A percentile compares a stretch with the other conserved stretches of the same genome.
These are phyloP conservation scores for Zaprionus inermis DNA, from an alignment of 1,140 invertebrate species.

Conservation along the genomic window DNA sequence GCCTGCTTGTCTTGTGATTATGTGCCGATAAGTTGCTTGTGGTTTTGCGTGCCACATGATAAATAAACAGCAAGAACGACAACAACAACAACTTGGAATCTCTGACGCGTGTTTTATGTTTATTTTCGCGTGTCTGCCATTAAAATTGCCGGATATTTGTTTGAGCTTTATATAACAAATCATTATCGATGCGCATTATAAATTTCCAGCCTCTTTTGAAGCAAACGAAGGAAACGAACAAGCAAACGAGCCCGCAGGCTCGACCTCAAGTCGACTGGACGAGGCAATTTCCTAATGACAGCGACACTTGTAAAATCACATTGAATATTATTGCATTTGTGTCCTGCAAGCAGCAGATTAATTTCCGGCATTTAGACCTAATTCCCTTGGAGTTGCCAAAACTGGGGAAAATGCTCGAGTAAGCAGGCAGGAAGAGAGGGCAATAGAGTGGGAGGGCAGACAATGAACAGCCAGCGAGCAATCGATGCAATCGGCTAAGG, in stretches of 20 bases:
- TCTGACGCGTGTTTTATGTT: slow-evolving; percentile 33
- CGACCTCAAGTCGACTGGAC: slow-evolving; percentile 29
- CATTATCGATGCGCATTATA: slow-evolving; percentile 81
- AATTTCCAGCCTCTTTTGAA: slow-evolving; percentile 41
- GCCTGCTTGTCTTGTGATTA: slow-evolving; percentile 45
- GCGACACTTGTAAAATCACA: slow-evolving; percentile 78
- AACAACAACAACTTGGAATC: slow-evolving; percentile 4
- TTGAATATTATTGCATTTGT: slow-evolving; percentile 76
- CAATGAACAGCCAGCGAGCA: slow-evolving; percentile 28
- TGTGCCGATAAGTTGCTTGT: slow-evolving; percentile 65
- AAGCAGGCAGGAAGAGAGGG: neutral
- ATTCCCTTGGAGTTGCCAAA: slow-evolving; percentile 59
- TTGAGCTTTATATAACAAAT: slow-evolving; percentile 78
- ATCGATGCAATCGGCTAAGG: slow-evolving; percentile 81
- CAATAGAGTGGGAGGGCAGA: neutral
- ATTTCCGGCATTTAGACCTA: slow-evolving; percentile 78
- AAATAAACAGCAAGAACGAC: slow-evolving; percentile 24
- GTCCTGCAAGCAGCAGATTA: slow-evolving; percentile 65
- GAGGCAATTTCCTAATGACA: slow-evolving; percentile 75
- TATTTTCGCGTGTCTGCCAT: slow-evolving; percentile 39
- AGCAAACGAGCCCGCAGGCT: slow-evolving; percentile 24
- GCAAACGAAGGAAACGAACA: neutral
- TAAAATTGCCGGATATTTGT: slow-evolving; percentile 76
- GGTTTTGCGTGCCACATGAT: slow-evolving; percentile 40
- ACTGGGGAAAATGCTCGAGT: slow-evolving; percentile 9